Percentiles rank a stretch among this genome's conserved stretches.
These are phyloP conservation scores for Perdita meconis DNA, from an alignment of 2,888 invertebrate species.

Conservation along the genomic window DNA sequence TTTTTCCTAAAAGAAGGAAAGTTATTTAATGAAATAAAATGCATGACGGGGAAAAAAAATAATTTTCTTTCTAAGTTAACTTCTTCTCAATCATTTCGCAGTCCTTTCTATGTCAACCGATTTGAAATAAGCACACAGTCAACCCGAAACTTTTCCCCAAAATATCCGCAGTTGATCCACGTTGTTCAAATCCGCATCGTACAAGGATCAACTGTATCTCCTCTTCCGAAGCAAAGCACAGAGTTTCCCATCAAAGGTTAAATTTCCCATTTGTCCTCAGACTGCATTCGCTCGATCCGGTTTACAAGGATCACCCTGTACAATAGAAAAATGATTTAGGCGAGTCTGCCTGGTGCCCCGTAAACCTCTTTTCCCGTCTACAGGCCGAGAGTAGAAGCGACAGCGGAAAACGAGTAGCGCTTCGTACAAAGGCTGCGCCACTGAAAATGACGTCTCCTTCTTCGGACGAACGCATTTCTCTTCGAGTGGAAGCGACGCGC, in stretches of 20 bases:
- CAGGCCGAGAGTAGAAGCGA: constrained; percentile 51
- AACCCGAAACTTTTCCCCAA: too few relatives aligned
- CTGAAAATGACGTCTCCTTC: constrained; percentile 69
- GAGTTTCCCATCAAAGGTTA: background rate
- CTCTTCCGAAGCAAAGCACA: background rate
- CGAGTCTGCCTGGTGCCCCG: constrained; percentile 7
- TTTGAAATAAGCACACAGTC: too few relatives aligned
- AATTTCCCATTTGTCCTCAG: background rate
- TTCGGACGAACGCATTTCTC: constrained; percentile 69
- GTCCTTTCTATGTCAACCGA: too few relatives aligned
- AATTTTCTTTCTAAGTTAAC: too few relatives aligned
- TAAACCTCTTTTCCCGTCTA: constrained; percentile 33
- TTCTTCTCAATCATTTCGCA: too few relatives aligned
- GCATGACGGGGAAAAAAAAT: too few relatives aligned
- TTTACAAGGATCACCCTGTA: constrained; percentile 3
- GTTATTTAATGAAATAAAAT: too few relatives aligned
- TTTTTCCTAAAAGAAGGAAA: too few relatives aligned
- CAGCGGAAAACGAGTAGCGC: constrained; percentile 70
- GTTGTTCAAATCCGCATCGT: too few relatives aligned
- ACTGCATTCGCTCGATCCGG: background rate
- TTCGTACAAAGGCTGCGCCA: constrained; percentile 66
- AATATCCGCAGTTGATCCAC: too few relatives aligned
- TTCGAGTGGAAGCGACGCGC: constrained; percentile 59
- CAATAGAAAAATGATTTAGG: constrained; percentile 8
- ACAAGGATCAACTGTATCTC: too few relatives aligned